A percentile compares a stretch with the other conserved stretches of the same genome.
These are phyloP conservation scores for Glandiceps talaboti DNA, from an alignment of 53 echinoderm and acorn worm species.

Conservation along the genomic window DNA sequence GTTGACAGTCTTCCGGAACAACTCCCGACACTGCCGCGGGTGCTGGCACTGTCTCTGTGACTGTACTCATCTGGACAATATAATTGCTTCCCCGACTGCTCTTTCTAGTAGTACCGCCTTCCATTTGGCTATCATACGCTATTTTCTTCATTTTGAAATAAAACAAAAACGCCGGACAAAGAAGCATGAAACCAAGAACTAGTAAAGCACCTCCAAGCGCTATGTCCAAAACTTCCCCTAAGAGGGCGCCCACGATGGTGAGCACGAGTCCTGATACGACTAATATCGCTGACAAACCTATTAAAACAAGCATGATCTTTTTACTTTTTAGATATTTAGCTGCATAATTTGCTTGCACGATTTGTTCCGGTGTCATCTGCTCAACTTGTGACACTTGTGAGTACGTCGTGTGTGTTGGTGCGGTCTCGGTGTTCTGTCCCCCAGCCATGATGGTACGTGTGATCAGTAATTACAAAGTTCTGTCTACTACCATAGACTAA, in stretches of 20 bases:
- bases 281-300: neutral
- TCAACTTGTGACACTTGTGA: neutral
- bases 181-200: neutral
- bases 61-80: neutral
- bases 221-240: neutral
- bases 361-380: neutral
- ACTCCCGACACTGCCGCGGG: neutral
- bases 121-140: neutral
- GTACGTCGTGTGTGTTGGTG: neutral
- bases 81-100: too few relatives aligned
- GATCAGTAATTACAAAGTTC: too few relatives aligned
- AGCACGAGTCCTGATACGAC: neutral
- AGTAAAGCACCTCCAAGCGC: neutral
- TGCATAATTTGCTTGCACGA: neutral
- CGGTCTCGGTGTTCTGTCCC: neutral
- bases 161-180: neutral
- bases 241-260: neutral
- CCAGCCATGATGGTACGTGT: too few relatives aligned
- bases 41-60: neutral
- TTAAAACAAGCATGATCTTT: neutral
- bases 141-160: neutral
- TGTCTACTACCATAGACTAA: too few relatives aligned
- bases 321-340: neutral
- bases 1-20: neutral
- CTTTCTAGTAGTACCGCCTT: neutral